phyloP scores from a whole-genome alignment of 2,888 invertebrate genomes.

The Lissocephala sabroskyi region DNA sequence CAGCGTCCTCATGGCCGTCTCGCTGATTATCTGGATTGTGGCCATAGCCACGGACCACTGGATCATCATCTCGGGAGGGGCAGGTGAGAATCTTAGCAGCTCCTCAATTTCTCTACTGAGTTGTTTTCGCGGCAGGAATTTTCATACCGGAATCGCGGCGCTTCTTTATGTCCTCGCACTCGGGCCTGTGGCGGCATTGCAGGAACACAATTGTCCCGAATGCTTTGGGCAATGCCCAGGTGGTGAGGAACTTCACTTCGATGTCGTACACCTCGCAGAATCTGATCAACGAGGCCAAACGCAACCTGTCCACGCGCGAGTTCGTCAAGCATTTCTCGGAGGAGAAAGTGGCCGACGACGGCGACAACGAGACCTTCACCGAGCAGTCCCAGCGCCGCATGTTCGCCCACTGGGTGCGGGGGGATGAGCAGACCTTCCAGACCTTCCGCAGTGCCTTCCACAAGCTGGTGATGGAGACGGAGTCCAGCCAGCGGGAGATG shows the following conservation, averaged over 20 bases:
- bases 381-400: constrained; percentile 63
- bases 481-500: constrained; percentile 44
- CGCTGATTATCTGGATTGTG: constrained; percentile 80
- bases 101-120: background rate
- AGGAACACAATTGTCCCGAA: constrained; percentile 68
- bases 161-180: constrained; percentile 79
- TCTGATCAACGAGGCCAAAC: constrained; percentile 56
- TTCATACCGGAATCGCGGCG: constrained; percentile 75
- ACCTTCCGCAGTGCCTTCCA: constrained; percentile 61
- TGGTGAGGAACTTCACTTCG: constrained; percentile 75
- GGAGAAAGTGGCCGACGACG: constrained; percentile 33
- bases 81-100: constrained; percentile 46
- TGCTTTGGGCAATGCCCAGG: constrained; percentile 74
- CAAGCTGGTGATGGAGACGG: constrained; percentile 51
- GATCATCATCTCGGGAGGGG: constrained; percentile 75
- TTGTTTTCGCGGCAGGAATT: constrained; percentile 72
- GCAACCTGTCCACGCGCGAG: constrained; percentile 53
- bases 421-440: constrained; percentile 63
- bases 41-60: constrained; percentile 84
- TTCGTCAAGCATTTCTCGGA: constrained; percentile 58
- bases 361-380: constrained; percentile 56
- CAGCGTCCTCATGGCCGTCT: constrained; percentile 79
- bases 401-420: constrained; percentile 70
- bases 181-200: constrained; percentile 79
- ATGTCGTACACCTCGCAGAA: constrained; percentile 61